Evolutionary conservation across 2,797 vertebrate genomes (phyloP).

Genomic region (Pteropus rufus): DNA sequence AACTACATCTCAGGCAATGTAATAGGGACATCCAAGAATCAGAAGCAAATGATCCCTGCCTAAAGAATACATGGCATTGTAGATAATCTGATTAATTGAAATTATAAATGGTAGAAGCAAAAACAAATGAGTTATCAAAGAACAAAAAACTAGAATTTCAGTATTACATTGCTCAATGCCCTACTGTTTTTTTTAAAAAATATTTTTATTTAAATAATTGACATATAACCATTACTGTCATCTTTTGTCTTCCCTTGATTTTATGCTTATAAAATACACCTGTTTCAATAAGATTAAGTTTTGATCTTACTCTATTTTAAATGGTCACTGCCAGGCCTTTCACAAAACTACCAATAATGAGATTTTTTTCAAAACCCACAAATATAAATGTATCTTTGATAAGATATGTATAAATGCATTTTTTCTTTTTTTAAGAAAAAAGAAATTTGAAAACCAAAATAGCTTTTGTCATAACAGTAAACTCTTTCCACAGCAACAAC

Average conservation of each 20-base stretch:
- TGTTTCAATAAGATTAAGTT: not conserved
- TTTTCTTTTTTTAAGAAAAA: not conserved
- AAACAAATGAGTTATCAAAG: not conserved
- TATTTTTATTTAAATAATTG: not conserved
- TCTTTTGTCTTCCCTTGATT: not conserved
- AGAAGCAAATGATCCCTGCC: not conserved
- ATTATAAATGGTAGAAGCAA: not conserved
- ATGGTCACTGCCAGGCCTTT: not conserved
- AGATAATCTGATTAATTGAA: not conserved
- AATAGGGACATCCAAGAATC: not conserved
- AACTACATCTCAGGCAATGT: not conserved
- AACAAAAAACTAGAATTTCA: not conserved
- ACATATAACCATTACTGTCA: not conserved
- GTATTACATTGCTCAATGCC: not conserved
- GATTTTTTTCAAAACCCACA: not conserved
- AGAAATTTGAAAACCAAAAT: not conserved
- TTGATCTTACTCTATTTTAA: not conserved
- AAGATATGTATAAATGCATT: not conserved
- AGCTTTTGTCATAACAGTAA: not conserved
- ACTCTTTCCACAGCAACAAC: constrained; percentile 91
- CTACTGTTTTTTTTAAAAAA: not conserved
- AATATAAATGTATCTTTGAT: not conserved
- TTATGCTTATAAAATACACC: not conserved
- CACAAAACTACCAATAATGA: not conserved
- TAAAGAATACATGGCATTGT: not conserved